Conservation (phyloP, 2,797 vertebrate species). For the Kryptopterus vitreolus region DNA sequence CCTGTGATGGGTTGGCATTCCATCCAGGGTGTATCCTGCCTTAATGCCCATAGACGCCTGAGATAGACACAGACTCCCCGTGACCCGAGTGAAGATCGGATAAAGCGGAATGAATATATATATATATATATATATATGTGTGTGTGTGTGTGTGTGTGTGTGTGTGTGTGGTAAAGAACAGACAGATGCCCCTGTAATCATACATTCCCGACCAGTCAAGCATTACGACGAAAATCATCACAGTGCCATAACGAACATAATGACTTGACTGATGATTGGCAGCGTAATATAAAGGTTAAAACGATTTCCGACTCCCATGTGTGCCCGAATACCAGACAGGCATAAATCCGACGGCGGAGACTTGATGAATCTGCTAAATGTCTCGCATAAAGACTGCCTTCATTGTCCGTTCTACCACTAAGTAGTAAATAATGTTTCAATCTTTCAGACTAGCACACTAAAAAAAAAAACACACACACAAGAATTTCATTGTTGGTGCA, state of each 20-base stretch:
- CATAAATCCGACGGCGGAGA: not conserved
- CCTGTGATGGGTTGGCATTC: no score
- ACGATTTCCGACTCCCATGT: not conserved
- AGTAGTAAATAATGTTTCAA: conserved; percentile 2
- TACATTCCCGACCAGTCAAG: not conserved
- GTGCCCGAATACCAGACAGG: not conserved
- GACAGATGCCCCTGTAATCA: conserved; percentile 25
- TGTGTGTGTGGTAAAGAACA: not conserved
- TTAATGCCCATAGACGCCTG: no score
- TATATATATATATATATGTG: no score
- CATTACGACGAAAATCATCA: conserved; percentile 1
- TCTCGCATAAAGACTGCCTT: conserved; percentile 1
- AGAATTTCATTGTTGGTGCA: no score
- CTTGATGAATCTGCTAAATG: conserved; percentile 8
- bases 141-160: not conserved
- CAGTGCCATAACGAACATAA: not conserved
- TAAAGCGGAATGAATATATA: no score
- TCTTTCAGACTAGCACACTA: not conserved
- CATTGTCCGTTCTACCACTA: not conserved
- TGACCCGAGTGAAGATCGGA: no score
- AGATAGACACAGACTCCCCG: no score
- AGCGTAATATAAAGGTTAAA: conserved; percentile 3
- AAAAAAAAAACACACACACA: no score
- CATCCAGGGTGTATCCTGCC: no score
- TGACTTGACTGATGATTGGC: conserved; percentile 18